Base-by-base conservation (phyloP, 2,888 invertebrate genomes). In the Gortyna flavago region DNA sequence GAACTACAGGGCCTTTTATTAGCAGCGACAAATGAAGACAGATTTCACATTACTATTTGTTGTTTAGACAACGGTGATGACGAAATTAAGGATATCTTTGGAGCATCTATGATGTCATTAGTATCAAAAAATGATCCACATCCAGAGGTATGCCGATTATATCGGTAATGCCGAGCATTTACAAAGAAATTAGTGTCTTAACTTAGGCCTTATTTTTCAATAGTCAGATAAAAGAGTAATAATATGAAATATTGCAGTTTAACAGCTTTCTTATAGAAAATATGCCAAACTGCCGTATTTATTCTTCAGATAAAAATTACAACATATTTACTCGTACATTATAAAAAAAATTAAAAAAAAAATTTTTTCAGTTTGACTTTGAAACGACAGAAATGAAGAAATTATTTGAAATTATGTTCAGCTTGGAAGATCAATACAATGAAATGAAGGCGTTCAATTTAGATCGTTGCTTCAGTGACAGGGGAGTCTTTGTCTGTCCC, bases 11-110 rank as follows among this genome's bases (percentile, higher is more conserved):
- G 13, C 2, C 1, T 0, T 13, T 11, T 85, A n/a, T 21, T n/a
- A 32, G 1, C 41, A 5, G 1, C 8, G 5, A 25, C 48, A 77
- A 81, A 67, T 9, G 62, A 82, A 3, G 75, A 83, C 5, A 70
- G 79, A 5, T 79, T 80, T 44, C 82, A 89, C 32, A 83, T 86
- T 18, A 80, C 87, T 0, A 80, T 93, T 29, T 94, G 94, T 83
- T 92, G 91, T 65, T 62, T 89, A 1, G 93, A 93, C 54, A 89
- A 90, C 16, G 88, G 81, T 4, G 80, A 85, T 25, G 89, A 85
- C 5, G 59, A 67, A 64, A 83, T 87, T 13, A 88, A 85, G 6
- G 79, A 90, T 16, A 83, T 93, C 4, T 72, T 92, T 38, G 94
- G 91, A 5, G 91, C 89, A 75, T 90, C 25, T 74, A 7, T 65